Evolutionary conservation across 2,888 invertebrate genomes (phyloP).

Genomic region (Sepiola atlantica): DNA sequence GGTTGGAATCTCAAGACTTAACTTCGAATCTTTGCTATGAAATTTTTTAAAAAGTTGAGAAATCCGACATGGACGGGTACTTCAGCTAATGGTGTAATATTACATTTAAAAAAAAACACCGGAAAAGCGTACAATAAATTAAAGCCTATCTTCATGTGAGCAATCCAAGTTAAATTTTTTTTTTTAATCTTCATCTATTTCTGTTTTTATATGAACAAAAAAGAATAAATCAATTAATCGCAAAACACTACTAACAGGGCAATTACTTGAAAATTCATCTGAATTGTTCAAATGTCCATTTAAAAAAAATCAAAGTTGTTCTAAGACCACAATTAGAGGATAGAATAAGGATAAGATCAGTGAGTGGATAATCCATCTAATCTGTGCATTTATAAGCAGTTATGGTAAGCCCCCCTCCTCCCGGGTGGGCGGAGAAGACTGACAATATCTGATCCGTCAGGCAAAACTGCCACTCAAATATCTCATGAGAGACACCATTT

Average conservation of each 20-base stretch:
- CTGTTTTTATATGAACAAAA: not conserved
- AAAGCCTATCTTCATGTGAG: not conserved
- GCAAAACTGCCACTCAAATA: not conserved
- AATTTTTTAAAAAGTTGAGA: not conserved
- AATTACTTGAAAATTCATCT: not conserved
- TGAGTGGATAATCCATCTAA: not conserved
- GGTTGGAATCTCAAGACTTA: not conserved
- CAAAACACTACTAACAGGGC: not conserved
- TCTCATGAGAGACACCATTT: not conserved
- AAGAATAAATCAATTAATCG: too few relatives aligned
- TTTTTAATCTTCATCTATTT: not conserved
- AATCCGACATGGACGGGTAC: too few relatives aligned
- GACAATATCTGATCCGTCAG: not conserved
- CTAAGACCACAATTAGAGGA: not conserved
- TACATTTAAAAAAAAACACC: not conserved
- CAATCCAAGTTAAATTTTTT: not conserved
- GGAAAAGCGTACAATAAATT: not conserved
- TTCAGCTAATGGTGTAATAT: too few relatives aligned
- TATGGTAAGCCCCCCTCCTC: not conserved
- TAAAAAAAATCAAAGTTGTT: not conserved
- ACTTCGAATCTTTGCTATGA: not conserved
- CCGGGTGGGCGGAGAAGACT: not conserved
- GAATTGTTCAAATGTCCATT: not conserved
- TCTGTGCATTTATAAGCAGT: not conserved
- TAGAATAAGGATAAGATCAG: not conserved